Conservation (phyloP, 2,797 vertebrate species). For the Falco peregrinus region DNA sequence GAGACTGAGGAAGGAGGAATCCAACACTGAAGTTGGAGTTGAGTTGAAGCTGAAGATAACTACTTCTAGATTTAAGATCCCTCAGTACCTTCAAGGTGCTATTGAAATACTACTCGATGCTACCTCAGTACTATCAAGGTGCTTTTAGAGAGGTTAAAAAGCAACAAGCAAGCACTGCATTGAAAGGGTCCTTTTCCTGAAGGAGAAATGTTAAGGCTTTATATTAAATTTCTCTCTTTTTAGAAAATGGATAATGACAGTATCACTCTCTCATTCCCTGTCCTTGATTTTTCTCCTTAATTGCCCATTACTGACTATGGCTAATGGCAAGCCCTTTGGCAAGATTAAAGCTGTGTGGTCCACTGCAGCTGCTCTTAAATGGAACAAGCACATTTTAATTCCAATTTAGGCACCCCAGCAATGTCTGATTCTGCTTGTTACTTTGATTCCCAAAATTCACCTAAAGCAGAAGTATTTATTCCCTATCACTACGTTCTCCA, state of each 20-base stretch:
- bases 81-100: not conserved
- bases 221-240: not conserved
- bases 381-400: not conserved
- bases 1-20: not conserved
- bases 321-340: not conserved
- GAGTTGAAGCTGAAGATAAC: not conserved
- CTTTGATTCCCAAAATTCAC: not conserved
- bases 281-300: not conserved
- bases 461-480: not conserved
- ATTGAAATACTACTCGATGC: not conserved
- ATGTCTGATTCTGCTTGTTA: not conserved
- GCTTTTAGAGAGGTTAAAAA: not conserved
- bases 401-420: not conserved
- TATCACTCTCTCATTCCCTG: not conserved
- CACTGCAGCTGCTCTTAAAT: not conserved
- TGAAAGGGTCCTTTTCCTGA: not conserved
- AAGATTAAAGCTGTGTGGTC: not conserved
- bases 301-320: rapidly evolving
- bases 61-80: not conserved
- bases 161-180: not conserved
- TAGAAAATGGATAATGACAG: not conserved
- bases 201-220: not conserved
- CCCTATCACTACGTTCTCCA: not conserved
- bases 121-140: not conserved
- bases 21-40: not conserved